Base-by-base conservation (phyloP, 2,797 vertebrate genomes). In the Brotula barbata region DNA sequence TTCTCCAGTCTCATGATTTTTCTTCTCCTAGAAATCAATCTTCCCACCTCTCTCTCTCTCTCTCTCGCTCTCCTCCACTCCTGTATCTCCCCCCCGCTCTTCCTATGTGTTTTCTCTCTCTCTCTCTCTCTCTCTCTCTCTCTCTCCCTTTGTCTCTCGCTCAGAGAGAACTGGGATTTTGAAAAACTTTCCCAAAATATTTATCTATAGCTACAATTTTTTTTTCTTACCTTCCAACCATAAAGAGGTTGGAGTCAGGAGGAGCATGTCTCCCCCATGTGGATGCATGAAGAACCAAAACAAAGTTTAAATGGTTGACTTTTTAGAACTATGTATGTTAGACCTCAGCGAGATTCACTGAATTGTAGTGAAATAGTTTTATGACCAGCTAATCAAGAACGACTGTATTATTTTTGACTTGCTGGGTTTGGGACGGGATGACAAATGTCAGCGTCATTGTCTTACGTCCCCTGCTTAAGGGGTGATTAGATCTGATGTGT, bases 181-280 rank as follows among this genome's bases (percentile, higher is more conserved):
- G 23, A 17, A 16, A 58, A 44, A 61, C 62, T 71, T 78, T 42
- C 71, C 77, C 64, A 82, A 69, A 73, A 87, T 80, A 81, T 84
- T 82, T 70, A 73, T 85, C 61, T 58, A 76, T 75, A 85, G 77
- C 60, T 73, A 42, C 23, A 43, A 64, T 60, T 76, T 80, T 69
- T 68, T 53, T 51, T 22, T 25, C 63, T 54, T 58, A 45, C 44
- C 57, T 54, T 23, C 44, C 64, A 77, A 53, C 40, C 40, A 52
- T 58, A 57, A 44, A 58, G 72, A 61, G 28, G 44, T 13, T 62
- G 53, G 54, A 68, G 42, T 33, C 75, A 73, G 63, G 73, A 84
- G 82, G 80, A 80, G 66, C 75, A 41, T 85, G 85, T 84, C 84
- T 87, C 89, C 89, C 85, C 77, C 89, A 81, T 87, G 89, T 89